phyloP scores from a whole-genome alignment of 1,140 invertebrate species.

The Trachelipus rathkii region DNA sequence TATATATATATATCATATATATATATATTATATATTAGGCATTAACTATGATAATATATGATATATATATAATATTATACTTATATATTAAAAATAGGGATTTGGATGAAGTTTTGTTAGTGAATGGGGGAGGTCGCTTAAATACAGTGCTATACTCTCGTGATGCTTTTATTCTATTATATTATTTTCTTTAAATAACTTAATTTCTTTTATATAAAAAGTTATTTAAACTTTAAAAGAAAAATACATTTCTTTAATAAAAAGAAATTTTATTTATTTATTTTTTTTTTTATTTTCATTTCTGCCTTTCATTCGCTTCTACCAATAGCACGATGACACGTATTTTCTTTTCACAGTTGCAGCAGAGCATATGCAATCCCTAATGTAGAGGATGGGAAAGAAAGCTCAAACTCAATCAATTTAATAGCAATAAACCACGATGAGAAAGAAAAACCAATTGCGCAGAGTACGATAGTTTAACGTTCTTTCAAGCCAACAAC shows the following conservation, averaged over 20 bases:
- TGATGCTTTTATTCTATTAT: background rate
- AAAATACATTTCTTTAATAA: no score
- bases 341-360: background rate
- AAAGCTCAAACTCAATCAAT: background rate
- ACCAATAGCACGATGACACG: background rate
- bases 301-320: background rate
- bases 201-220: background rate
- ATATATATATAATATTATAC: no score
- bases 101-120: no score
- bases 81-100: no score
- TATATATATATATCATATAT: no score
- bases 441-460: background rate
- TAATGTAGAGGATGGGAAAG: background rate
- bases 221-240: no score
- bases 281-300: background rate
- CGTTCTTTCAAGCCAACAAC: conserved; percentile 1
- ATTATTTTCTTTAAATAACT: background rate
- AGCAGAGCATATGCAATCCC: background rate
- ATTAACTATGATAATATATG: no score
- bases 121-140: background rate
- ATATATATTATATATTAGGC: no score
- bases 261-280: background rate
- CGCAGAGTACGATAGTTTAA: background rate
- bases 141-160: conserved; percentile 4
- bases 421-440: background rate